phyloP scores from a whole-genome alignment of 2,888 invertebrate genomes.

The Neelides folsomi region DNA sequence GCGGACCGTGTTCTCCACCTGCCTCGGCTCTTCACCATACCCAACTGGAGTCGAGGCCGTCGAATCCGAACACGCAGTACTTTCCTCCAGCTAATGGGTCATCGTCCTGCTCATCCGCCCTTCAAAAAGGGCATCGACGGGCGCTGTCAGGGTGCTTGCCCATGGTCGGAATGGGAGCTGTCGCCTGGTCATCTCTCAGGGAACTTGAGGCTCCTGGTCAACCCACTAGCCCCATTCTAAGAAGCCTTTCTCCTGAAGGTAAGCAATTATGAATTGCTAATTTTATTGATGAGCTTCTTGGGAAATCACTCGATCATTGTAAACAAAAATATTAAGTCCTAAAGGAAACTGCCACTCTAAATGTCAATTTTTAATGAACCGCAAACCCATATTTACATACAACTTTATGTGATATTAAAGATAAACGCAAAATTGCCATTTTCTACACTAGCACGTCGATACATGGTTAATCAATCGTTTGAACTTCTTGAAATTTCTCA shows the following conservation, averaged over 20 bases:
- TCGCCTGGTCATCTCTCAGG: slow-evolving; percentile 32
- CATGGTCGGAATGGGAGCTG: slow-evolving; percentile 32
- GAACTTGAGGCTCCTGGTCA: slow-evolving; percentile 21
- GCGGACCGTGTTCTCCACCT: slow-evolving; percentile 26
- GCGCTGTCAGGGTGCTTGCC: slow-evolving; percentile 31
- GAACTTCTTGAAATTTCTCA: too few relatives aligned
- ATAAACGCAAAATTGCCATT: too few relatives aligned
- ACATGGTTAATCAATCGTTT: too few relatives aligned
- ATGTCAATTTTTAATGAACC: too few relatives aligned
- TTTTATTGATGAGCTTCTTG: too few relatives aligned
- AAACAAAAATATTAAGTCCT: too few relatives aligned
- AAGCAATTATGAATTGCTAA: not conserved
- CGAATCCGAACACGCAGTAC: slow-evolving; percentile 31
- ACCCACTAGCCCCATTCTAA: slow-evolving; percentile 14
- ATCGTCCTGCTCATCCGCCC: slow-evolving; percentile 9
- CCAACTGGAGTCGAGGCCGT: slow-evolving; percentile 30
- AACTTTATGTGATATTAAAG: too few relatives aligned
- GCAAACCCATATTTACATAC: too few relatives aligned
- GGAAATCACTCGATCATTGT: too few relatives aligned
- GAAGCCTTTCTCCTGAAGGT: slow-evolving; percentile 29
- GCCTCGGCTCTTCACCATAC: slow-evolving; percentile 27
- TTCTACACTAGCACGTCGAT: too few relatives aligned
- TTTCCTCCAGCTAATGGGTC: not conserved
- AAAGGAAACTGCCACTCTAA: too few relatives aligned
- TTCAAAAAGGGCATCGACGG: slow-evolving; percentile 25